Base-by-base conservation (phyloP, 2,888 invertebrate species). In the Dicroscelio sp. region DNA sequence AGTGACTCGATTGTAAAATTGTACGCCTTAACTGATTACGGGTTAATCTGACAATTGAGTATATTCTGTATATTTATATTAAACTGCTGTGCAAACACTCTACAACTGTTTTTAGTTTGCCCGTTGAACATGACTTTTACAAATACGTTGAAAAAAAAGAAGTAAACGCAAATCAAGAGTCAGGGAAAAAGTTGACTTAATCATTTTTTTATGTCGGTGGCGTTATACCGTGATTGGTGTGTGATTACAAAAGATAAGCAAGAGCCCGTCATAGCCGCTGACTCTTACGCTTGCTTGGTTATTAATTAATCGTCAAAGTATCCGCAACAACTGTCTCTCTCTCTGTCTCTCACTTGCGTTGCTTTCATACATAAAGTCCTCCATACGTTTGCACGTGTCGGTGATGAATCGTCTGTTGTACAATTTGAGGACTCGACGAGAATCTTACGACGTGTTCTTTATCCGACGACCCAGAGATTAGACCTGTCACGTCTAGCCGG, bases 401-500 rank as follows among this genome's bases (percentile, higher is more conserved):
- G 67, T 86, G 85, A 60, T 85, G 86, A 75, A 58, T 82, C 85
- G 71, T 73, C 83, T 75, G 75, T 82, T 86, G 91, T 86, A 86
- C 80, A 86, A 86, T 86, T 91, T 38, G 87, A 91, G 86, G 90
- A 88, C 90, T 78, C 86, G 91, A 79, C 86, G 91, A 84, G 31
- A 80, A 76, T 83, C 71, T 69, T 82, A 82, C 33, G 76, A 85
- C 60, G 87, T 73, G 75, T 88, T 84, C 69, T 87, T 91, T 91
- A 91, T 76, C 91, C 91, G 76, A 91, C 67, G 73, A 91, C 91
- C 84, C 91, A 89, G 80, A 91, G 91, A 89, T 91, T 91, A 89
- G 91, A 97, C 97, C 97, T 97, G 97, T 97, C 97, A 96, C 97
- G 97, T 96, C 97, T 97, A 94, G 97, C 97, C 91, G 97, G 97